Base-by-base conservation (phyloP, 2,888 invertebrate species). In the Cataglyphis altisquamis region DNA sequence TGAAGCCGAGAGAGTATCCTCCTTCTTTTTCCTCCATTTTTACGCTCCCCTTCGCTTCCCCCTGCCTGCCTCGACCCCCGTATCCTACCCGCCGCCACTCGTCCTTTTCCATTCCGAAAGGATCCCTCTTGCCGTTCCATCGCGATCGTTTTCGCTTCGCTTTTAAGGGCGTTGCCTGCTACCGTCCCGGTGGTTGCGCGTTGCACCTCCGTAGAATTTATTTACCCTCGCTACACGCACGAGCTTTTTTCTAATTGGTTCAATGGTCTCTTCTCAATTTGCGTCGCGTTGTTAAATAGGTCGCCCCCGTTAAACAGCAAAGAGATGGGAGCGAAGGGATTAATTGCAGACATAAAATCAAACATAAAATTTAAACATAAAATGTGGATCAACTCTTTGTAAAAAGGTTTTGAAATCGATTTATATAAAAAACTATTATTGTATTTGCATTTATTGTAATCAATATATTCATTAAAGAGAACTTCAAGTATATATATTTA, bases 1-100 rank as follows among this genome's bases (percentile, higher is more conserved):
- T 91, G 91, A 91, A 92, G 89, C 90, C 87, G 88, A 89, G 87
- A 89, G 89, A 86, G 86, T 84, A 88, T 87, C 87, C 88, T 90
- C 88, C 81, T 91, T 91, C 91, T 89, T 89, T 87, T 88, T 87
- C 83, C 80, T 87, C 78, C 84, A 86, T 90, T 89, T 88, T 84
- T 77, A 84, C 87, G 64, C 85, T 55, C 73, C 78, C 77, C 85
- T n/a, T 52, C n/a, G 52, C 41, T 15, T 15, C 45, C 45, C 73
- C 18, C 73, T 36, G 36, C 36, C 82, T 10, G 57, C 67, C 78
- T 57, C 60, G 77, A 41, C 52, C 52, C 36, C 77, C 29, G 32
- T 55, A 57, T 78, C 82, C 73, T 74, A 41, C 52, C 81, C 66
- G 67, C 80, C 25, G 29, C 52, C 29, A 25, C 41, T 45, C 81